phyloP scores from a whole-genome alignment of 1,140 invertebrate species.

The Calephelis nemesis region DNA sequence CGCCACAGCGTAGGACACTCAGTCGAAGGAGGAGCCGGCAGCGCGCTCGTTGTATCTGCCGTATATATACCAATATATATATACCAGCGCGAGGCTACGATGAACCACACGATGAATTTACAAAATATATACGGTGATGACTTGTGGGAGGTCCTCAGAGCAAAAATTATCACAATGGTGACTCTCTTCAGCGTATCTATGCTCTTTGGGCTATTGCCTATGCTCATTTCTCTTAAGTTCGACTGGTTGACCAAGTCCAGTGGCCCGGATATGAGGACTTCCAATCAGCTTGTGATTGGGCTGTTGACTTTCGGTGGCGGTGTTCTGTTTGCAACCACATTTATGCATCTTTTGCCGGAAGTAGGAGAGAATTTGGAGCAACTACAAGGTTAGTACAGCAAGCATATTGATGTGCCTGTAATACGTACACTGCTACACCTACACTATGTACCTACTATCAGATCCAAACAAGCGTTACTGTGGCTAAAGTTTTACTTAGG shows the following conservation, averaged over 20 bases:
- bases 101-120: not conserved
- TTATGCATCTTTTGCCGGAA: slow-evolving; percentile 94
- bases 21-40: slow-evolving; percentile 7
- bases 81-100: not conserved
- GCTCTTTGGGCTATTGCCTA: slow-evolving; percentile 84
- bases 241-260: slow-evolving; percentile 79
- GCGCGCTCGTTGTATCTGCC: slow-evolving; percentile 4
- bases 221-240: slow-evolving; percentile 83
- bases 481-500: too few species aligned
- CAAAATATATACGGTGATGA: slow-evolving; percentile 26
- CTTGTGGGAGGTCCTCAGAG: slow-evolving; percentile 59
- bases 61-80: not conserved
- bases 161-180: slow-evolving; percentile 87
- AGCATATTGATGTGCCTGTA: too few species aligned
- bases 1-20: not conserved
- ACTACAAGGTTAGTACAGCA: slow-evolving; percentile 70
- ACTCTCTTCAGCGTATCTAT: slow-evolving; percentile 85
- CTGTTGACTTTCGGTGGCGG: slow-evolving; percentile 94
- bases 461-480: too few species aligned
- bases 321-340: slow-evolving; percentile 93
- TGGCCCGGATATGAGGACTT: slow-evolving; percentile 68
- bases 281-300: slow-evolving; percentile 59
- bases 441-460: too few species aligned
- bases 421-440: too few species aligned
- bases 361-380: slow-evolving; percentile 85